Base-by-base conservation (phyloP, 2,797 vertebrate genomes). In the Sarcoramphus papa region DNA sequence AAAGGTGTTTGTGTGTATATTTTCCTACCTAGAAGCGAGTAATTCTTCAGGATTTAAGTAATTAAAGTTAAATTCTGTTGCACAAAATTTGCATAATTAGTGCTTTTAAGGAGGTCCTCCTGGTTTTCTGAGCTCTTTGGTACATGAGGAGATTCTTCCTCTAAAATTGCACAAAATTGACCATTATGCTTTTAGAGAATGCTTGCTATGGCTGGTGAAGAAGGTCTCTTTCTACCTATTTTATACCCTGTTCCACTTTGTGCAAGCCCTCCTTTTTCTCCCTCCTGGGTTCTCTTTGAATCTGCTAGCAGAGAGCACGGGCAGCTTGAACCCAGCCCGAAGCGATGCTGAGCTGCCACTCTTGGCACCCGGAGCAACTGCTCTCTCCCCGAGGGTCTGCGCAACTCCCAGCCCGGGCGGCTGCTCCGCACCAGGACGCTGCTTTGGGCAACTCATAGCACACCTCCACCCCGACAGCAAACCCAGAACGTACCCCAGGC, bases 121-220 rank as follows among this genome's bases (percentile, higher is more conserved):
- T 63, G 35, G 7, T 62, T 75, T 70, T 59, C 41, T 45, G 41
- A 81, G 24, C n/a, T 51, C 11, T 67, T 54, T 33, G 19, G 7
- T 18, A 35, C 5, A 7, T 4, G 13, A n/a, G 37, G 24, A 53
- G 24, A 9, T 73, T 74, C 57, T 48, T 6, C 41, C 53, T 33
- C 57, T 86, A 13, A 35, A 76, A 27, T 5, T 27, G 8, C 69
- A n/a, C 51, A 57, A 7, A 27, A 21, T 3, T 48, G 19, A 24
- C 24, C 1, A 0, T 56, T 10, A 9, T 0, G 1, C 33, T 70
- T 17, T 2, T 4, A 82, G 54, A 23, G 50, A 69, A 21, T 1
- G 1, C 37, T 59, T 72, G 20, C 69, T 80, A 6, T 9, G 33
- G 8, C 51, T 59, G 50, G 5, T 45, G 21, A 25, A 16, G 25